A percentile compares a stretch with the other conserved stretches of the same genome.
Conservation (phyloP, 2,113 vertebrate genomes). For the Cygnus buccinator region DNA sequence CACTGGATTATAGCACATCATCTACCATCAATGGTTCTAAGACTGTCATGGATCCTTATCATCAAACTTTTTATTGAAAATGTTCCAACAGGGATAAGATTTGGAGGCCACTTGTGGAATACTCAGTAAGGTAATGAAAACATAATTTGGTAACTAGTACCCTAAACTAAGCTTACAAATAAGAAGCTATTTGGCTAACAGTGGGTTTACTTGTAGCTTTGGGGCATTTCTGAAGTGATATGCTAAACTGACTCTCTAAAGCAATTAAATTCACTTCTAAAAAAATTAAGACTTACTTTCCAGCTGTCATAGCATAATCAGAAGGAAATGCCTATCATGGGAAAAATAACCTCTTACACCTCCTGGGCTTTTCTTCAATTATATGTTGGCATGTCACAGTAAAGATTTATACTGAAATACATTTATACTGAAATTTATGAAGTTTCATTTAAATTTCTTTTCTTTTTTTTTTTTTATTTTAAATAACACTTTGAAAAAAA, state of each 20-base stretch:
- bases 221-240: conserved; percentile 57
- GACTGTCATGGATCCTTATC: not conserved
- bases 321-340: conserved; percentile 23
- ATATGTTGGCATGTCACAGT: not conserved
- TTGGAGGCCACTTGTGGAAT: conserved; percentile 12
- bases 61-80: conserved; percentile 60
- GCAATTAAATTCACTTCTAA: conserved; percentile 65
- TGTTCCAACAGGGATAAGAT: conserved; percentile 8
- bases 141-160: not conserved
- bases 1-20: not conserved
- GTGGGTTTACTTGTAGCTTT: conserved; percentile 40
- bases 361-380: conserved; percentile 52
- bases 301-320: conserved; percentile 57
- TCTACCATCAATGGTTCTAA: not conserved
- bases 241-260: conserved; percentile 61
- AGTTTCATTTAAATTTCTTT: not conserved
- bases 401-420: conserved; percentile 9
- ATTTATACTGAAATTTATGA: conserved; percentile 3
- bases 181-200: conserved; percentile 41
- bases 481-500: not conserved
- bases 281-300: conserved; percentile 60
- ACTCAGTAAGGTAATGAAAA: not conserved
- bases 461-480: not conserved
- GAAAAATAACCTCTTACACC: conserved; percentile 32
- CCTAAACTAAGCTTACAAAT: not conserved